phyloP scores from a whole-genome alignment of 2,797 vertebrate genomes.

The Setipinna tenuifilis region DNA sequence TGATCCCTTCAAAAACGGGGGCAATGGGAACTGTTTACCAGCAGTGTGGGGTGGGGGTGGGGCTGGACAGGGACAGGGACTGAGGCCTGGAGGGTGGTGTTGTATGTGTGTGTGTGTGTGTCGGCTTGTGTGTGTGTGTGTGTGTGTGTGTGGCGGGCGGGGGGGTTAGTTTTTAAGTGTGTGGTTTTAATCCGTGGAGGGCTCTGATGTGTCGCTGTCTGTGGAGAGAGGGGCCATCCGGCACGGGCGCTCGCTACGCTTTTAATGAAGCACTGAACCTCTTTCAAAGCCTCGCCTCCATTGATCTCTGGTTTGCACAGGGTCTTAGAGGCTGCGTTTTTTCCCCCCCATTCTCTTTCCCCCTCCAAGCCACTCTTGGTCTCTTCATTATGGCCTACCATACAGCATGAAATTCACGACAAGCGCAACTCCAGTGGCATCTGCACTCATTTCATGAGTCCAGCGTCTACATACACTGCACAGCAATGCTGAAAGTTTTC shows the following conservation, averaged over 20 bases:
- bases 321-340: constrained; percentile 20
- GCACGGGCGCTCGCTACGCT: constrained; percentile 31
- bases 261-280: constrained; percentile 63
- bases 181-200: constrained; percentile 57
- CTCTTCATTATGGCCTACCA: constrained; percentile 54
- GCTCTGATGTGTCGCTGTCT: constrained; percentile 51
- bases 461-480: background rate
- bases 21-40: constrained; percentile 67
- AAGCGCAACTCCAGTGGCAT: constrained; percentile 27
- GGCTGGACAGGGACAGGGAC: too few relatives aligned
- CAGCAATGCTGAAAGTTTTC: background rate
- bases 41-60: constrained; percentile 31
- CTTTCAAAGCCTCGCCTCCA: constrained; percentile 56
- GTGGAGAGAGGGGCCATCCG: background rate
- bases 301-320: constrained; percentile 50
- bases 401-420: constrained; percentile 48
- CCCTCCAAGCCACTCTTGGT: constrained; percentile 47
- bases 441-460: constrained; percentile 32
- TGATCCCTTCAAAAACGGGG: constrained; percentile 63
- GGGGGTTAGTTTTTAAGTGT: constrained; percentile 41
- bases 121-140: too few relatives aligned
- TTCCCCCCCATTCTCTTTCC: background rate
- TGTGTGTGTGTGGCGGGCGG: background rate
- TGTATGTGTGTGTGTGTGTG: too few relatives aligned
- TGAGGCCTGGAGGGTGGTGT: too few relatives aligned